Percentiles rank a stretch among this genome's conserved stretches.
Evolutionary conservation across 2,888 invertebrate genomes (phyloP).

Genomic region (Drosophila macrospina): DNA sequence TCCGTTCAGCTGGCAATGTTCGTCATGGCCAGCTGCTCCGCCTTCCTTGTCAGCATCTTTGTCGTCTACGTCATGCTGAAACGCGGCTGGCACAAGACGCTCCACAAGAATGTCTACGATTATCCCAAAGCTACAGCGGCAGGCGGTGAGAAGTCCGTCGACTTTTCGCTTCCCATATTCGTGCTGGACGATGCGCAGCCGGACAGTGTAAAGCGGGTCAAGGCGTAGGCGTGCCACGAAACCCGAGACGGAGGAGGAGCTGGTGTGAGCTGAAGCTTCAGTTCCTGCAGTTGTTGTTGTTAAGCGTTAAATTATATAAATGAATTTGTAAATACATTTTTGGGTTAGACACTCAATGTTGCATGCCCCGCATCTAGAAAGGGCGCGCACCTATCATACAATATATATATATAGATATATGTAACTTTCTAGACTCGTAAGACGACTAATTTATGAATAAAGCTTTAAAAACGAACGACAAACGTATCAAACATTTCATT

Average conservation of each 20-base stretch:
- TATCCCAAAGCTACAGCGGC: constrained; percentile 41
- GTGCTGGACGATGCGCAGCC: constrained; percentile 80
- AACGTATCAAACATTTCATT: too few relatives aligned
- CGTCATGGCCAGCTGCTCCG: constrained; percentile 91
- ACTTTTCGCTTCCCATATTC: constrained; percentile 85
- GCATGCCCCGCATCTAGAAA: constrained; percentile 17
- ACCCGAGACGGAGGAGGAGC: too few relatives aligned
- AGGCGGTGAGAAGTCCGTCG: constrained; percentile 78
- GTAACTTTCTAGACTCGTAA: constrained; percentile 63
- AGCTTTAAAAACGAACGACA: constrained; percentile 68
- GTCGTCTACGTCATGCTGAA: constrained; percentile 91
- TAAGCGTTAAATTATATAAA: constrained; percentile 65
- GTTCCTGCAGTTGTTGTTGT: constrained; percentile 22
- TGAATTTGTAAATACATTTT: constrained; percentile 70
- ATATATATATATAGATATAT: constrained; percentile 29
- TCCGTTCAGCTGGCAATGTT: constrained; percentile 91
- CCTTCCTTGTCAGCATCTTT: constrained; percentile 92
- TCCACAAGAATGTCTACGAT: constrained; percentile 60
- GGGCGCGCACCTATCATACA: constrained; percentile 33
- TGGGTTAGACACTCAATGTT: constrained; percentile 33
- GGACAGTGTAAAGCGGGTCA: constrained; percentile 67
- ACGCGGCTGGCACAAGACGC: constrained; percentile 86
- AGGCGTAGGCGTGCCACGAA: constrained; percentile 53
- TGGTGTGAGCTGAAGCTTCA: too few relatives aligned
- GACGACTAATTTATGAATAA: constrained; percentile 82